Evolutionary conservation across 1,140 invertebrate species (phyloP).

Genomic region (Vanessa tameamea): DNA sequence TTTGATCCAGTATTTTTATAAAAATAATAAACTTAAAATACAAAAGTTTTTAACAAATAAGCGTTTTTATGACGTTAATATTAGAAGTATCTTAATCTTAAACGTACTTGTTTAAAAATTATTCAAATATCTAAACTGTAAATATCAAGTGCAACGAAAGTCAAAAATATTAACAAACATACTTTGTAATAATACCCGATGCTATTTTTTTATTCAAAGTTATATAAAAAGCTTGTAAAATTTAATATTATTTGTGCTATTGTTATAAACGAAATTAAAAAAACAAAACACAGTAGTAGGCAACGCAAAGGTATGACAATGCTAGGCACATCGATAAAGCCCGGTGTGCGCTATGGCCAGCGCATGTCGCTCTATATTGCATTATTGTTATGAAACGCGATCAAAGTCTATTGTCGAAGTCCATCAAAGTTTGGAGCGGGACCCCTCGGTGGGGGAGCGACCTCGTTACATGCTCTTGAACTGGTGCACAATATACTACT

Average conservation of each 20-base stretch:
- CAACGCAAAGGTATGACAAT: not conserved
- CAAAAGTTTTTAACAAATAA: too few species aligned
- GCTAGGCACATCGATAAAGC: not conserved
- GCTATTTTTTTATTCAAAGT: not conserved
- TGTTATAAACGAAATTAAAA: not conserved
- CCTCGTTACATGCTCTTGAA: conserved; percentile 28
- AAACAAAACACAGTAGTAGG: not conserved
- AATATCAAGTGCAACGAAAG: not conserved
- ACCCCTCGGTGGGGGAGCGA: conserved; percentile 19
- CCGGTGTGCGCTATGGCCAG: conserved; percentile 9
- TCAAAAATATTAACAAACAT: not conserved
- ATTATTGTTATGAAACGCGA: conserved; percentile 42
- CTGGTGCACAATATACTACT: conserved; percentile 34
- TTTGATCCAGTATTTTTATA: too few species aligned
- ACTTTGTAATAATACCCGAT: not conserved
- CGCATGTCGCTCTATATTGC: conserved; percentile 17
- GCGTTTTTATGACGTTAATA: too few species aligned
- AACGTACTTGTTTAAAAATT: too few species aligned
- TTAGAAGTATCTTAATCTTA: too few species aligned
- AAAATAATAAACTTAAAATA: too few species aligned
- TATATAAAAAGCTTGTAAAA: not conserved
- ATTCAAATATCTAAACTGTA: too few species aligned
- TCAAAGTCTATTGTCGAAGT: conserved; percentile 43
- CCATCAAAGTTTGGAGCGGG: conserved; percentile 39
- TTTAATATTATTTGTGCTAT: not conserved